Evolutionary conservation across 1,140 invertebrate genomes (phyloP), one percentile per base, ranked within the genome.

Genomic region (Drosophila pallidifrons): DNA sequence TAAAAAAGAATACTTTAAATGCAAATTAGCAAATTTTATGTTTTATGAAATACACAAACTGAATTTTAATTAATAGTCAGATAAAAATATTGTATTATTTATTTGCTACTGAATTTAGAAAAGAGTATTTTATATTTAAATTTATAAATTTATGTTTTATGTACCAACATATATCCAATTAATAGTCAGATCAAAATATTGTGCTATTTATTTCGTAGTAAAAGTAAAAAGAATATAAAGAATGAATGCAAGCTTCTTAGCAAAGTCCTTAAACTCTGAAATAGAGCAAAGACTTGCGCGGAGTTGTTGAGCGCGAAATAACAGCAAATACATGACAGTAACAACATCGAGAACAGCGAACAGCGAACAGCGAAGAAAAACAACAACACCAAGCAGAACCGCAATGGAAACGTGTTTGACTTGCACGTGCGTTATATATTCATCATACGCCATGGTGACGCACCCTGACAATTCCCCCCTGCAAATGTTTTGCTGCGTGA

Each of bases 351-450:
- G 25, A 52, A 7, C 54, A 2, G 16, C 54, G 58, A 38, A 25
- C 20, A 25, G 20, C 20, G 20, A 25, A 25, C 20, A 25, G 20
- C 20, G 20, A 20, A 20, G 2, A 20, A 25, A 25, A 25, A 25
- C 47, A 66, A 49, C 61, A 69, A 45, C 20, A 25, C 20, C 20
- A 20, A 20, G 45, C 46, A 47, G 41, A 73, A 64, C 16, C 68
- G 52, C 65, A 43, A n/a, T 52, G 71, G 54, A 11, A 71, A 88
- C 77, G 74, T 81, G 83, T 74, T 83, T 74, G 85, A 81, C 73
- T 78, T 75, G 80, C 83, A 88, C 83, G 83, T 88, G 83, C 85
- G 77, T 81, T 77, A 81, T 80, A 89, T 88, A 88, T 88, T 81
- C 80, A 81, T 88, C 83, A 89, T 88, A 89, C 83, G 85, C 81